phyloP scores from a whole-genome alignment of 2,888 invertebrate species.

The Pristionchus exspectatus region DNA sequence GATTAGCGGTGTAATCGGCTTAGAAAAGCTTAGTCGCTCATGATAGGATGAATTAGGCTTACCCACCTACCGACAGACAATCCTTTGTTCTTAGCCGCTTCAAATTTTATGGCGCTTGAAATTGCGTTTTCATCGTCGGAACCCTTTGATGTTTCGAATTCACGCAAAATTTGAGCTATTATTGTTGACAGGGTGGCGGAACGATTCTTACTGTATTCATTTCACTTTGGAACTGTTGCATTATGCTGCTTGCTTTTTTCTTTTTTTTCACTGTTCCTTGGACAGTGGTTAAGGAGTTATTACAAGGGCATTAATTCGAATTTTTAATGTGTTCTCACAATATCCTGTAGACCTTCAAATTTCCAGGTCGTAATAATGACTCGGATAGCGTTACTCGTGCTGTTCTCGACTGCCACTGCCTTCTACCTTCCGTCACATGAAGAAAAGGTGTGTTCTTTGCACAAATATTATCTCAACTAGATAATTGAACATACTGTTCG shows the following conservation, averaged over 20 bases:
- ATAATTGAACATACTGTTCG: too few species aligned
- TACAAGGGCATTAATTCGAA: too few species aligned
- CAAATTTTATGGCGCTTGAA: not conserved
- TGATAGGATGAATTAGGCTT: constrained; percentile 17
- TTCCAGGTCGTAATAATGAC: not conserved
- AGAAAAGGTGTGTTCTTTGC: not conserved
- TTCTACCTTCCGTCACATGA: not conserved
- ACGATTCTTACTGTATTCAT: too few species aligned
- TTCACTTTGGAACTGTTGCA: not conserved
- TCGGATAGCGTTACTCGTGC: not conserved
- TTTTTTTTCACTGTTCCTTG: too few species aligned
- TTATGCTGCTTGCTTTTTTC: too few species aligned
- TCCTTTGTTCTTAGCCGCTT: not conserved
- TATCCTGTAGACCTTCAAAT: not conserved
- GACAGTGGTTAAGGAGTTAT: too few species aligned
- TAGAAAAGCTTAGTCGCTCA: not conserved
- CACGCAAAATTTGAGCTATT: not conserved
- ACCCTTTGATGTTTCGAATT: not conserved
- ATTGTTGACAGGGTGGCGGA: not conserved
- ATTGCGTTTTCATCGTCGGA: not conserved
- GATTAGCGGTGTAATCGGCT: constrained; percentile 33
- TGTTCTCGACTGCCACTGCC: not conserved
- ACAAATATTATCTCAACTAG: not conserved
- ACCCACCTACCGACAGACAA: not conserved
- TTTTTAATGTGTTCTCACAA: not conserved